These are phyloP conservation scores for Sturnira hondurensis DNA, from an alignment of 2,113 vertebrate species.

Conservation along the genomic window DNA sequence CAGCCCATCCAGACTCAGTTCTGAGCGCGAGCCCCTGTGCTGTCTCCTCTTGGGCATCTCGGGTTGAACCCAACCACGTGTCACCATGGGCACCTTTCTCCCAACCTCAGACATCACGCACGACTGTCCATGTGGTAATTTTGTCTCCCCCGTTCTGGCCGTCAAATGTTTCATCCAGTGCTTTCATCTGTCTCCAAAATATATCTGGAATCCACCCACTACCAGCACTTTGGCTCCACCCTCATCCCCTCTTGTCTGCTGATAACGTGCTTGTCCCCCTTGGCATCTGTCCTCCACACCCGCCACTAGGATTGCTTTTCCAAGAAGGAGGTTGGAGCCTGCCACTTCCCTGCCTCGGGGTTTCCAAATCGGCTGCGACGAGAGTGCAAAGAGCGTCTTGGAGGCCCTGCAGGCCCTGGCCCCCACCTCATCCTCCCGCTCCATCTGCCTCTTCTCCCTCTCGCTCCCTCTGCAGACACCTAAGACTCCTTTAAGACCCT, in stretches of 20 bases:
- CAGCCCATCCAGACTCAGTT: not conserved
- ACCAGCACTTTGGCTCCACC: not conserved
- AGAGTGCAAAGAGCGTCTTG: not conserved
- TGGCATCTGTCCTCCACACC: not conserved
- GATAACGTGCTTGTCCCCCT: not conserved
- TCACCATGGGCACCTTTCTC: not conserved
- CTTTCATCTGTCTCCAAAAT: not conserved
- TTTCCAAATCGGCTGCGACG: not conserved
- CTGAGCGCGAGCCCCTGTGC: not conserved
- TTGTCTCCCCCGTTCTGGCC: not conserved
- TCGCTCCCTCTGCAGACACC: not conserved
- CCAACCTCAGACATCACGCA: not conserved
- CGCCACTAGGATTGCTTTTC: not conserved
- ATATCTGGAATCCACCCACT: not conserved
- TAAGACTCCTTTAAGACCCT: not conserved
- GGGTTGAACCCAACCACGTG: not conserved
- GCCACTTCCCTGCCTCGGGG: not conserved
- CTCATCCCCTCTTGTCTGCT: not conserved
- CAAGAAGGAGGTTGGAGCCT: not conserved
- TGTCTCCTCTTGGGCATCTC: not conserved
- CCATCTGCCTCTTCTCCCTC: not conserved
- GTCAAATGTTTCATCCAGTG: not conserved
- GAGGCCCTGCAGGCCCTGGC: not conserved
- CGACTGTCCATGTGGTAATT: not conserved
- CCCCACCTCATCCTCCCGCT: accelerated